These are phyloP conservation scores for Eurypyga helias DNA, from an alignment of 2,113 vertebrate species.

Conservation along the genomic window DNA sequence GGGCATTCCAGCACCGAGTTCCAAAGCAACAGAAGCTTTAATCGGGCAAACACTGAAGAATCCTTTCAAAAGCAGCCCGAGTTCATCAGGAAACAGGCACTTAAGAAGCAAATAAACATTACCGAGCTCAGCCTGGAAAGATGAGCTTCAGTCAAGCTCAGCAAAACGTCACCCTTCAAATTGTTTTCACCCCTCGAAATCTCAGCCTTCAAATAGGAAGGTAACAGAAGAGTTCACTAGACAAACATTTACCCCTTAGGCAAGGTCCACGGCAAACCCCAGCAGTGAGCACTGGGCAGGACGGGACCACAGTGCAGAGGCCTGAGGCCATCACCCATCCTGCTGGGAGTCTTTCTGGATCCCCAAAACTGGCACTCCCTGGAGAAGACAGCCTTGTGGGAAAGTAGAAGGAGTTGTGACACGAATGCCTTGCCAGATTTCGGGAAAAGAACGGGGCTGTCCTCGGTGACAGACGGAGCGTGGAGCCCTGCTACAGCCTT, in stretches of 20 bases:
- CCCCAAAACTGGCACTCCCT: neutral
- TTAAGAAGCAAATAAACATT: neutral
- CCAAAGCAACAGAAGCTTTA: neutral
- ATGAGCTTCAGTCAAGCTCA: neutral
- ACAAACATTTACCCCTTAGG: neutral
- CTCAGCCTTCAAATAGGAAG: neutral
- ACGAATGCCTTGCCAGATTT: neutral
- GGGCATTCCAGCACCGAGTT: neutral
- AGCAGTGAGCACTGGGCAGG: neutral
- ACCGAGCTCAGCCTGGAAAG: neutral
- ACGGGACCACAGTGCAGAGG: neutral
- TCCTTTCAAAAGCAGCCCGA: neutral
- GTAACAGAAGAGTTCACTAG: neutral
- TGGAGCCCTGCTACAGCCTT: fast-evolving
- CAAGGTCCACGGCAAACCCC: neutral
- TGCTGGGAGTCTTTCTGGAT: neutral
- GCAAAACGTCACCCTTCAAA: neutral
- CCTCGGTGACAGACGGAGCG: neutral
- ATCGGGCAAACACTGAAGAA: neutral
- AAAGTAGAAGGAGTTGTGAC: neutral
- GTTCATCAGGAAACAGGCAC: neutral
- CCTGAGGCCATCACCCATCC: neutral
- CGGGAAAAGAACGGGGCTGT: neutral
- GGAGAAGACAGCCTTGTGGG: neutral
- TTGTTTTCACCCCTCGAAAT: neutral